Evolutionary conservation across 2,797 vertebrate genomes (phyloP).

Genomic region (Syngnathus rostellatus): DNA sequence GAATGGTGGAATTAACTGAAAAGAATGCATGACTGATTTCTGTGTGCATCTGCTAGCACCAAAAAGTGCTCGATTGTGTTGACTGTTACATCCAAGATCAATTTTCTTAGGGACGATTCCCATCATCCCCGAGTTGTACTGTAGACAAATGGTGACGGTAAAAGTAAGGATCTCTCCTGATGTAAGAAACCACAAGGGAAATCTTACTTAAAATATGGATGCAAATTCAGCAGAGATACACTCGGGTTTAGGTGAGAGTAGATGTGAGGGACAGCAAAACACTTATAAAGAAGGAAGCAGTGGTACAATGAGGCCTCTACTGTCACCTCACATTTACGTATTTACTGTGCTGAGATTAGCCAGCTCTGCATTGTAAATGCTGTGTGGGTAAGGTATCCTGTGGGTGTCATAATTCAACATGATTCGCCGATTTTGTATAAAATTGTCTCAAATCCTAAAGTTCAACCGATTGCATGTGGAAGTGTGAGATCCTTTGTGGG

Average conservation of each 20-base stretch:
- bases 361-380: slow-evolving; percentile 28
- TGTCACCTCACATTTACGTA: slow-evolving; percentile 12
- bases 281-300: slow-evolving; percentile 28
- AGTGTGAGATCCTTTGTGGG: slow-evolving; percentile 33
- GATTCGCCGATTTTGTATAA: background rate
- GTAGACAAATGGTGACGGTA: slow-evolving; percentile 27
- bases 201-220: slow-evolving; percentile 57
- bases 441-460: background rate
- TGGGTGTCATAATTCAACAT: background rate
- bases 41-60: slow-evolving; percentile 51
- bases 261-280: slow-evolving; percentile 43
- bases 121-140: slow-evolving; percentile 35
- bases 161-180: slow-evolving; percentile 11
- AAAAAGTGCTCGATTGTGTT: slow-evolving; percentile 28
- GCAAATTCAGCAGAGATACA: slow-evolving; percentile 57
- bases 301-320: slow-evolving; percentile 10
- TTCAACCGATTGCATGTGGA: background rate
- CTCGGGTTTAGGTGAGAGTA: slow-evolving; percentile 46
- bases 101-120: slow-evolving; percentile 53
- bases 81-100: slow-evolving; percentile 49
- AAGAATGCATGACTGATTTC: slow-evolving; percentile 53
- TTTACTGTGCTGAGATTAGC: slow-evolving; percentile 29
- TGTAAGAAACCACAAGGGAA: slow-evolving; percentile 53
- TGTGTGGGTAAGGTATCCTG: slow-evolving; percentile 13
- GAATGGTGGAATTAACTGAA: slow-evolving; percentile 65